phyloP scores from a whole-genome alignment of 64 coral and sea anemone genomes.

The Dendrophyllia cribrosa region DNA sequence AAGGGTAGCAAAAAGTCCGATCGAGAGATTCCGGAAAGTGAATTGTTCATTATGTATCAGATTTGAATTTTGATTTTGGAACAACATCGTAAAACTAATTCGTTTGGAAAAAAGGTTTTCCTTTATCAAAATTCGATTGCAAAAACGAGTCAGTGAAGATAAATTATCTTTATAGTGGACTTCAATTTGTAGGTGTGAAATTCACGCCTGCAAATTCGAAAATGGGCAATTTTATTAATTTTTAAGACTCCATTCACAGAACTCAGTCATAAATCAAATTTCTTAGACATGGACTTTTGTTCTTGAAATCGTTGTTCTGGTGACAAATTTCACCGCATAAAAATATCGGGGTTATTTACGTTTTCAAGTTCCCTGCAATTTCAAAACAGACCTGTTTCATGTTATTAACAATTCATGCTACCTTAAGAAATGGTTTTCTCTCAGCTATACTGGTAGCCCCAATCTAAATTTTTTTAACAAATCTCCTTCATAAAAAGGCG shows the following conservation, averaged over 20 bases:
- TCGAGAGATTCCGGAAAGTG: background rate
- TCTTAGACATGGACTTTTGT: background rate
- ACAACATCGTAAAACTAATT: too few relatives aligned
- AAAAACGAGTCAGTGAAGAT: too few relatives aligned
- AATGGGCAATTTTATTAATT: too few relatives aligned
- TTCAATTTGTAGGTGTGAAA: background rate
- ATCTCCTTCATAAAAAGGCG: too few relatives aligned
- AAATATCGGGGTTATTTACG: conserved; percentile 2
- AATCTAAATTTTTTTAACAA: background rate
- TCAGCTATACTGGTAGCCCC: background rate
- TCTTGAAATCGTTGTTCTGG: background rate
- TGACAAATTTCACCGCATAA: background rate
- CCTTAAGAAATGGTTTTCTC: background rate
- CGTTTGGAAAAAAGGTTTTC: too few relatives aligned
- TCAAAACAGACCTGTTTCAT: conserved; percentile 44
- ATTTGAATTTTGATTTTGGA: background rate
- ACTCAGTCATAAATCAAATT: too few relatives aligned
- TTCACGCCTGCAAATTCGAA: background rate
- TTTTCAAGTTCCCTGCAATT: background rate
- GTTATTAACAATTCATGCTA: conserved; percentile 52
- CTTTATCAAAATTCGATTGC: too few relatives aligned
- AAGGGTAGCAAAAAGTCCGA: background rate
- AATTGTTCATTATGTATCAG: background rate
- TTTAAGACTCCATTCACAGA: too few relatives aligned
- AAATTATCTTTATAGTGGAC: background rate